A percentile compares a stretch with the other conserved stretches of the same genome.
Evolutionary conservation across 2,797 vertebrate genomes (phyloP).

Genomic region (Anabacerthia variegaticeps): DNA sequence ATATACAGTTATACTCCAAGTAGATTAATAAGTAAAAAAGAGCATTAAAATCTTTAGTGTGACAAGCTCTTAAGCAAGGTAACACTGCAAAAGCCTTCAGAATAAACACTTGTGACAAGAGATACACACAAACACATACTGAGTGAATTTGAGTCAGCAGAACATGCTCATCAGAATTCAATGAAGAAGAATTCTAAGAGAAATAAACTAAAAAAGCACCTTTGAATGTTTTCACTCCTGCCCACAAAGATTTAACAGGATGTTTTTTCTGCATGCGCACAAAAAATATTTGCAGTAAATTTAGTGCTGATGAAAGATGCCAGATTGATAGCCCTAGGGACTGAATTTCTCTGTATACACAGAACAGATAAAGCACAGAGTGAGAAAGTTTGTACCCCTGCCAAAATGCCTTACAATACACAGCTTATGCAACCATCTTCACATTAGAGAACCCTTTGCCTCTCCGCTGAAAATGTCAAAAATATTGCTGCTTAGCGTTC

Average conservation of each 20-base stretch:
- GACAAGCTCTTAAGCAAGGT: neutral
- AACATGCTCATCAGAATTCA: neutral
- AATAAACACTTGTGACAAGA: neutral
- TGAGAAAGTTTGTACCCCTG: conserved; percentile 34
- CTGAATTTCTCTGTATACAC: neutral
- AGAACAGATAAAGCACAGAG: conserved; percentile 42
- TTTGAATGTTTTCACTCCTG: neutral
- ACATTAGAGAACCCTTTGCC: neutral
- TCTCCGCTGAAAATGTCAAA: neutral
- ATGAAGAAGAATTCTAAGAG: neutral
- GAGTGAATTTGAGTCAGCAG: neutral
- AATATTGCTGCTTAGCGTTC: neutral
- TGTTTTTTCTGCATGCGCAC: neutral
- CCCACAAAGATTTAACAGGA: neutral
- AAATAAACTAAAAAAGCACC: neutral
- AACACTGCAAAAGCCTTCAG: neutral
- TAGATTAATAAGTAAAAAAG: neutral
- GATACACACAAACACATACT: neutral
- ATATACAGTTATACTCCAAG: neutral
- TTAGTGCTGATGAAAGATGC: conserved; percentile 15
- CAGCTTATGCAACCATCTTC: conserved; percentile 41
- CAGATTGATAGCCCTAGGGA: conserved; percentile 57
- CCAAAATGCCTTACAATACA: conserved; percentile 46
- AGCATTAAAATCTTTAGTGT: neutral
- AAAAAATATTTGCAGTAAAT: conserved; percentile 33